Evolutionary conservation across 2,797 vertebrate species (phyloP).

Genomic region (Onychomys torridus): DNA sequence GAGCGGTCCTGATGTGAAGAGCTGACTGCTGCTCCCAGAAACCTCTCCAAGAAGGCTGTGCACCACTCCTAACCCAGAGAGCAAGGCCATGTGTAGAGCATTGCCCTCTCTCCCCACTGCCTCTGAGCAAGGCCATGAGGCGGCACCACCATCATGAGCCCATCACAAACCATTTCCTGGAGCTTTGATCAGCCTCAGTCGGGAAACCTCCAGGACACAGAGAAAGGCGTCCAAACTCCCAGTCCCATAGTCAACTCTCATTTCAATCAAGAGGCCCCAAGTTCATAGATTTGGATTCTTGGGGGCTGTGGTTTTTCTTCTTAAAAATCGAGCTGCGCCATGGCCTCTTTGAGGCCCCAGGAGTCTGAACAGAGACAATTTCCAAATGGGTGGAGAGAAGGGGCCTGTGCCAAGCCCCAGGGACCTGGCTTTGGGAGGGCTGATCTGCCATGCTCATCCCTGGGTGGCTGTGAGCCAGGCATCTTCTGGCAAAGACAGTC

Average conservation of each 20-base stretch:
- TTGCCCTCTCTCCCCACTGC: too few species aligned
- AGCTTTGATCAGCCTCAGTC: not conserved
- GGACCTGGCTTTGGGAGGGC: not conserved
- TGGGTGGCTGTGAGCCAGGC: not conserved
- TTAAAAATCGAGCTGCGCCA: not conserved
- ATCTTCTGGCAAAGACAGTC: not conserved
- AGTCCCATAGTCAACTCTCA: not conserved
- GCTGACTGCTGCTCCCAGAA: not conserved
- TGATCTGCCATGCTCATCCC: not conserved
- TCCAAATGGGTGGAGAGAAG: not conserved
- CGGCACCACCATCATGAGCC: fast-evolving
- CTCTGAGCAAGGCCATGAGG: not conserved
- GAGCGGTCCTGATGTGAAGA: not conserved
- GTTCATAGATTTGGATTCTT: not conserved
- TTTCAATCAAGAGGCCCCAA: not conserved
- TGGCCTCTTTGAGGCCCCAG: not conserved
- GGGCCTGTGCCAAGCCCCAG: not conserved
- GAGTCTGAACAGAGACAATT: not conserved
- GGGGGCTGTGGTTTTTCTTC: constrained; percentile 6
- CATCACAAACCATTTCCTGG: fast-evolving
- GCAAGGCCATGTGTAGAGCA: fast-evolving
- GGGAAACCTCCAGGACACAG: constrained; percentile 1
- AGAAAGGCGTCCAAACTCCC: not conserved
- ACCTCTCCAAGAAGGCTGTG: fast-evolving
- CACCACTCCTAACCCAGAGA: not conserved